A percentile compares a stretch with the other conserved stretches of the same genome.
Evolutionary conservation across 1,140 invertebrate genomes (phyloP).

Genomic region (Drosophila tsacasi): DNA sequence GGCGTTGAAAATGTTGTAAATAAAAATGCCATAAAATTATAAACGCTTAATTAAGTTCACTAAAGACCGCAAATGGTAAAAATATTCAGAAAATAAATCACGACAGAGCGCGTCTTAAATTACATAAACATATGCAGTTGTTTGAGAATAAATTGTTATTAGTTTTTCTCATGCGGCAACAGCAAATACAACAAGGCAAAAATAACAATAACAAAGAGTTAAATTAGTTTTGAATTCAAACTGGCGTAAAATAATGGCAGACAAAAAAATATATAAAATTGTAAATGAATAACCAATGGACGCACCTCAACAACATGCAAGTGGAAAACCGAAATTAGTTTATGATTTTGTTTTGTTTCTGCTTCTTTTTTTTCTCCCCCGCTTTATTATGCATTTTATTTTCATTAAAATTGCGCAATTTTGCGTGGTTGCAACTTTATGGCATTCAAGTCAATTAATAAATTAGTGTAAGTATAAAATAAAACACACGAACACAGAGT

Average conservation of each 20-base stretch:
- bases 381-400: conserved; percentile 21
- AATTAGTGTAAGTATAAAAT: conserved; percentile 44
- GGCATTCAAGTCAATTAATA: conserved; percentile 41
- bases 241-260: conserved; percentile 32
- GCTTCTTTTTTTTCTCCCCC: conserved; percentile 1
- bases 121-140: conserved; percentile 52
- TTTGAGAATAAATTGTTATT: conserved; percentile 61
- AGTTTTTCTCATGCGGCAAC: conserved; percentile 70
- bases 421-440: conserved; percentile 46
- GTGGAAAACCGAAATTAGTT: conserved; percentile 33
- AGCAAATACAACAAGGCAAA: conserved; percentile 38
- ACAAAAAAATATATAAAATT: conserved; percentile 16
- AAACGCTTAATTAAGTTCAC: conserved; percentile 55
- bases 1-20: conserved; percentile 25
- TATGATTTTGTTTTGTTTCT: conserved; percentile 53
- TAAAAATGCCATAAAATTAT: conserved; percentile 40
- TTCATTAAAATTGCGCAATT: conserved; percentile 52
- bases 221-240: conserved; percentile 52
- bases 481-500: conserved; percentile 54
- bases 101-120: conserved; percentile 46
- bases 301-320: conserved; percentile 34
- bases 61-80: conserved; percentile 38
- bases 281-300: conserved; percentile 41
- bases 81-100: conserved; percentile 44
- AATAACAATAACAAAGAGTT: conserved; percentile 48